Evolutionary conservation across 2,113 vertebrate genomes (phyloP).

Genomic region (Cyanoliseus patagonus): DNA sequence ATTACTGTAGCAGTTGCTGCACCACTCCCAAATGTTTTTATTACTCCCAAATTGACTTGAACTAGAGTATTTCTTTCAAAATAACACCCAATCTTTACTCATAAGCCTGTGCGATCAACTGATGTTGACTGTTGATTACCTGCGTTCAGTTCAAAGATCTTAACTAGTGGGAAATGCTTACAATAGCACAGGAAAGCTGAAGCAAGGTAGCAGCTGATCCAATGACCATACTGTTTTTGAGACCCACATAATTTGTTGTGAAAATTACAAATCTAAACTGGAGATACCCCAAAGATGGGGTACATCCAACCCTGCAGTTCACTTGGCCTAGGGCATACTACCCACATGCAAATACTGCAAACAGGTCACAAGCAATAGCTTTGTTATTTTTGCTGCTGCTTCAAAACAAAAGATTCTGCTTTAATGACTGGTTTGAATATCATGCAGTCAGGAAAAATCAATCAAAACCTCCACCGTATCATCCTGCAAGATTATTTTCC

Average conservation of each 20-base stretch:
- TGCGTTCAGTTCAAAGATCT: neutral
- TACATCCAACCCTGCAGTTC: neutral
- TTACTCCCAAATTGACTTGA: neutral
- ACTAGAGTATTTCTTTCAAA: neutral
- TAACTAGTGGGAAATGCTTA: neutral
- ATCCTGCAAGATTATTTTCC: neutral
- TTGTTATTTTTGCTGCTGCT: neutral
- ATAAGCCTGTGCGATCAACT: neutral
- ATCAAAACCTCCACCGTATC: neutral
- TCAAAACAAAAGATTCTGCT: neutral
- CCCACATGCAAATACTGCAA: neutral
- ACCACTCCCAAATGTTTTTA: neutral
- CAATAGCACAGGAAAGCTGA: neutral
- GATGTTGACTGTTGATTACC: neutral
- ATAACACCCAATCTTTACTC: neutral
- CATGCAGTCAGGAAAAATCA: neutral
- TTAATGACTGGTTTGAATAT: neutral
- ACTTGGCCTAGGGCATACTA: neutral
- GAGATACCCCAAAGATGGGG: neutral
- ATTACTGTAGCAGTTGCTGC: neutral
- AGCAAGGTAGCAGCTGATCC: neutral
- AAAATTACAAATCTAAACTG: neutral
- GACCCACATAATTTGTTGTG: neutral
- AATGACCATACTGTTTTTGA: neutral
- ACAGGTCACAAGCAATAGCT: rapidly evolving